phyloP scores from a whole-genome alignment of 2,113 vertebrate genomes.

The Campylorhamphus procurvoides region DNA sequence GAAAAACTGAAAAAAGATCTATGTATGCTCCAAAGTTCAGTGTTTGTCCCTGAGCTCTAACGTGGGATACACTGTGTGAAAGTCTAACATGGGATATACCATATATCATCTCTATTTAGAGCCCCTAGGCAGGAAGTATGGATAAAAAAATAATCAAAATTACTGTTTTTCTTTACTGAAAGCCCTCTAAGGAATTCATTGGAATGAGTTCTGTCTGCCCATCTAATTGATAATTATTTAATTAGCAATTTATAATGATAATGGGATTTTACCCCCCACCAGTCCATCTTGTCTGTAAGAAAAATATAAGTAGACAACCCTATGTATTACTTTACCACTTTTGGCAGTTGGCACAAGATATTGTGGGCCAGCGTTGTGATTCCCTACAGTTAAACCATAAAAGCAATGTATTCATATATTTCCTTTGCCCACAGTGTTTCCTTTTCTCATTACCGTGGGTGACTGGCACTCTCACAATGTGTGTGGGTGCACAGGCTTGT shows the following conservation, averaged over 20 bases:
- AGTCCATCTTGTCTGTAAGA: slow-evolving; percentile 74
- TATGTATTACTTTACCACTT: slow-evolving; percentile 58
- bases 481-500: slow-evolving; percentile 77
- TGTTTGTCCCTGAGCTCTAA: slow-evolving; percentile 70
- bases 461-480: slow-evolving; percentile 73
- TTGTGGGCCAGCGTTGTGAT: slow-evolving; percentile 55
- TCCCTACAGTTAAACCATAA: slow-evolving; percentile 67
- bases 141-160: slow-evolving; percentile 73
- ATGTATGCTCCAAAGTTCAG: slow-evolving; percentile 62
- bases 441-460: slow-evolving; percentile 65
- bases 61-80: slow-evolving; percentile 24
- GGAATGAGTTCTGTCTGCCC: slow-evolving; percentile 81
- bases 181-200: slow-evolving; percentile 77
- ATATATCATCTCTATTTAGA: slow-evolving; percentile 69
- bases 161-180: slow-evolving; percentile 79
- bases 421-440: slow-evolving; percentile 60
- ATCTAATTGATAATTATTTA: slow-evolving; percentile 89
- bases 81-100: slow-evolving; percentile 47
- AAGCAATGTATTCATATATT: slow-evolving; percentile 52
- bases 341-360: slow-evolving; percentile 51
- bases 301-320: slow-evolving; percentile 73
- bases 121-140: slow-evolving; percentile 73
- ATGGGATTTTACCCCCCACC: slow-evolving; percentile 81
- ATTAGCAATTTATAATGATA: slow-evolving; percentile 87
- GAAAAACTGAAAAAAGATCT: slow-evolving; percentile 60